Evolutionary conservation across 2,797 vertebrate species (phyloP), one percentile per base, ranked within the genome.

Genomic region (Danio jaintianensis): DNA sequence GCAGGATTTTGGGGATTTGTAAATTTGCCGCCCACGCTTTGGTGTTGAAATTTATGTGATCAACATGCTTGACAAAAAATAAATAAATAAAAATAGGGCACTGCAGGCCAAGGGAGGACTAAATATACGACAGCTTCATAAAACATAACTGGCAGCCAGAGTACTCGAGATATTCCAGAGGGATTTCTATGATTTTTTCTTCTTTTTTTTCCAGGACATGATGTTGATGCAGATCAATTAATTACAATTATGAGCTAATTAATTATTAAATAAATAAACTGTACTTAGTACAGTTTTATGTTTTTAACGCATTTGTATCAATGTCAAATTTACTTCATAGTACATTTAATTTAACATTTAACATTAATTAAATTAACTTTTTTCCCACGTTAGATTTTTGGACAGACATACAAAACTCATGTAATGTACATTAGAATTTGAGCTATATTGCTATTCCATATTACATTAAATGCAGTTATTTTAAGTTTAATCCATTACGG

Each of bases 71-170:
- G 1, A 82, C 12, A 42, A 72, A 29, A 29, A 29, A 29, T 29
- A 29, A 29, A 29, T 29, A 29, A 29, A 29, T 29, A 48, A 59
- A 45, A 70, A 70, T 55, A 68, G 62, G 50, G 48, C 13, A 80
- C 29, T 70, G 10, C 40, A 63, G 56, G 56, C 16, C 43, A 71
- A 74, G 66, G 45, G 40, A 63, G 47, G 38, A 71, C 74, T 81
- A 77, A 69, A 75, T 78, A 74, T 69, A 75, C 47, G 36, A 38
- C 74, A 82, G 64, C 9, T 75, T 64, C 52, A 70, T 79, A 47
- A 75, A 79, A 63, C 29, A 74, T 75, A 50, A 29, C 29, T 68
- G 43, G 61, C 38, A 74, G 8, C 40, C 16, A n/a, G 45, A 81
- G 36, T 66, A 73, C 43, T 78, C 36, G 8, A 64, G 40, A 56